These are phyloP conservation scores for Zygothrica quintamaculata DNA, from an alignment of 2,888 invertebrate genomes.

Conservation along the genomic window DNA sequence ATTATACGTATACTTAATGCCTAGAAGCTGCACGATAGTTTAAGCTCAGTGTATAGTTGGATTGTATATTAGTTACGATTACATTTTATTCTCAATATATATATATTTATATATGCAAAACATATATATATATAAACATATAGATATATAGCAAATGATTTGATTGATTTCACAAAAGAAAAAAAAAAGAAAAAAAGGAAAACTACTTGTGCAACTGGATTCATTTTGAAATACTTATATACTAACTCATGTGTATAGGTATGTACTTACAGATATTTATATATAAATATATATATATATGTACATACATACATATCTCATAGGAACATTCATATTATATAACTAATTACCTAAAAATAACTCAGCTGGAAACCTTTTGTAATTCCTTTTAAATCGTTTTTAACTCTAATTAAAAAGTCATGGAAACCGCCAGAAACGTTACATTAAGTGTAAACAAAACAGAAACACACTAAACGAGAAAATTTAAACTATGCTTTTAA, in stretches of 20 bases:
- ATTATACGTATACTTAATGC: constrained; percentile 37
- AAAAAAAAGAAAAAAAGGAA: no score
- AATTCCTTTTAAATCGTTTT: constrained; percentile 66
- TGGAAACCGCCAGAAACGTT: constrained; percentile 64
- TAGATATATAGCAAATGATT: constrained; percentile 15
- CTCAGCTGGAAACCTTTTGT: constrained; percentile 40
- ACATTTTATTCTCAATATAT: constrained; percentile 3
- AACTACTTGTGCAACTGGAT: constrained; percentile 35
- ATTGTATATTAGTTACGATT: constrained; percentile 20
- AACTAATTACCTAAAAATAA: constrained; percentile 25
- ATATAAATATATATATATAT: constrained; percentile 9
- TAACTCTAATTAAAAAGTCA: constrained; percentile 72
- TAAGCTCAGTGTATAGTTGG: constrained; percentile 55
- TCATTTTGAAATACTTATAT: not conserved
- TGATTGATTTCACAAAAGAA: not conserved
- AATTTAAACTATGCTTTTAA: constrained; percentile 66
- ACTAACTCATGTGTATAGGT: not conserved
- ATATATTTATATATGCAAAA: constrained; percentile 12
- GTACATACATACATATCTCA: constrained; percentile 26
- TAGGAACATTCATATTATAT: constrained; percentile 11
- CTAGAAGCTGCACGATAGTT: constrained; percentile 57
- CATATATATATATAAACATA: constrained; percentile 5
- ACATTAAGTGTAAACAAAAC: constrained; percentile 48
- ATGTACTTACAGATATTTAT: constrained; percentile 19
- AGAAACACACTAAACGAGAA: constrained; percentile 36